Base-by-base conservation (phyloP, 2,113 vertebrate species). In the Notothenia coriiceps region DNA sequence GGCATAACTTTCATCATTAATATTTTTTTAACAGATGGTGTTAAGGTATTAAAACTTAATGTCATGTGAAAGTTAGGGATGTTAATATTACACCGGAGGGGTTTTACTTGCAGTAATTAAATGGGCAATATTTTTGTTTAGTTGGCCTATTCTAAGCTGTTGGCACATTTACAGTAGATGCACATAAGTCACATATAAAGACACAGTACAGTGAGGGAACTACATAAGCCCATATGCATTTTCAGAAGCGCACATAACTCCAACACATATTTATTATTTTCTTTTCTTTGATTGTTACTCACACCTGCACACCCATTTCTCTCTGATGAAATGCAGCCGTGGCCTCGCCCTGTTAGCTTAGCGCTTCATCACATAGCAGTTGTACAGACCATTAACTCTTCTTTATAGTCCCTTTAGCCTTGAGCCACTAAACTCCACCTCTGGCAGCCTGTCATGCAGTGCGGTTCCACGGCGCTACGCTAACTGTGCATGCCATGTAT, bases 351-450 rank as follows among this genome's bases (percentile, higher is more conserved):
- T 87, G 90, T 90, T 94, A 86, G 89, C 90, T 85, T 86, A 85
- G 75, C 69, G 74, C 88, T 92, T 82, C 87, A 90, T 94, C 91
- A 89, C 86, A 52, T 80, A 77, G 79, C 86, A 84, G 82, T 93
- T 88, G 87, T 80, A 89, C 89, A 91, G 91, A 55, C 90, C 94
- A 93, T 94, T 95, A 94, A 90, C 84, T 92, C 70, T 90, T 84
- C 89, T 93, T 93, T 93, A 93, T 92, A 56, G 89, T 86, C 76
- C 85, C 90, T 91, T 89, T 91, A 91, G 93, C 93, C 92, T 93
- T 92, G 93, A 92, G 91, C 85, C 86, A 81, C 88, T 87, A 85
- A 90, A 91, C 79, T 82, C 81, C 85, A 77, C 88, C 86, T 86
- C 78, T 89, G 86, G 90, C 91, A 91, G 80, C 82, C 67, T 86